These are phyloP conservation scores for Tetheella fluctuosa DNA, from an alignment of 2,888 invertebrate genomes.

Conservation along the genomic window DNA sequence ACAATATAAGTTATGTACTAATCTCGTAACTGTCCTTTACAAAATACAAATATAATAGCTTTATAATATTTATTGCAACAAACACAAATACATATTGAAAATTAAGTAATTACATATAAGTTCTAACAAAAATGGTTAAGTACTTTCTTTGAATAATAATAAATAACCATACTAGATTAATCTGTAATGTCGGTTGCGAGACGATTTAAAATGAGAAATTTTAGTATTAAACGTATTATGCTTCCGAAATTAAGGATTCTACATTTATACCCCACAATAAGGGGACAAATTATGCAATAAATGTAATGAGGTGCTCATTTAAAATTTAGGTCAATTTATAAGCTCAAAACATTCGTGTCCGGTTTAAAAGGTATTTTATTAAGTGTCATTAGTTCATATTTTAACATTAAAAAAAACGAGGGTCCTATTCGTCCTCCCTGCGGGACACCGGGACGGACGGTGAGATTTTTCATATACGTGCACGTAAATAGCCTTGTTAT, in stretches of 20 bases:
- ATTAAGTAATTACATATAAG: too few relatives aligned
- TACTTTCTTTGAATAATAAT: too few relatives aligned
- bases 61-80: too few relatives aligned
- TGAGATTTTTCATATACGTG: constrained; percentile 55
- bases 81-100: too few relatives aligned
- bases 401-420: constrained; percentile 63
- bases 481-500: constrained; percentile 71
- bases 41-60: too few relatives aligned
- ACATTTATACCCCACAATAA: constrained; percentile 34
- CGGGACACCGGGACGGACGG: constrained; percentile 54
- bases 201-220: too few relatives aligned
- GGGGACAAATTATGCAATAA: constrained; percentile 46
- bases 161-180: too few relatives aligned
- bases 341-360: constrained; percentile 42
- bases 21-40: too few relatives aligned
- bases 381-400: constrained; percentile 75
- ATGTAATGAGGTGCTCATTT: constrained; percentile 40
- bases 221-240: neutral
- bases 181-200: too few relatives aligned
- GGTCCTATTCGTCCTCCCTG: constrained; percentile 58
- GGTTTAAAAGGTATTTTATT: constrained; percentile 69
- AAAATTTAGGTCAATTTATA: constrained; percentile 48
- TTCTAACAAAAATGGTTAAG: too few relatives aligned
- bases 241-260: neutral
- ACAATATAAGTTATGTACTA: too few relatives aligned